Evolutionary conservation across 92 coral and sea anemone genomes (phyloP).

Genomic region (Paragorgia papillata): DNA sequence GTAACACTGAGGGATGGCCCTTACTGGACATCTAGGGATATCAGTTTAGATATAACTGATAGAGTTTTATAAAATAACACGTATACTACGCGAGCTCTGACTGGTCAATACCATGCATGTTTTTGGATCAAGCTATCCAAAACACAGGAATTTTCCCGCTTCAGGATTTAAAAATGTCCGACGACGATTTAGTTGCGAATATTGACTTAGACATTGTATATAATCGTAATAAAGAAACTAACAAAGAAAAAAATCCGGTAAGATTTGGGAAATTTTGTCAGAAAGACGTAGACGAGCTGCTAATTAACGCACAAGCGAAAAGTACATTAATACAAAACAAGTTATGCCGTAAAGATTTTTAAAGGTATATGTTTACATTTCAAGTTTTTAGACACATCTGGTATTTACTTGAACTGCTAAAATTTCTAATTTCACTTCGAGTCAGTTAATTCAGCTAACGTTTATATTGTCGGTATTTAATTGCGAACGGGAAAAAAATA

Average conservation of each 20-base stretch:
- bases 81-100: constrained; percentile 34
- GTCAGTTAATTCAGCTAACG: not conserved
- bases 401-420: no score
- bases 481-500: not conserved
- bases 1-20: no score
- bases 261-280: constrained; percentile 29
- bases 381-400: not conserved
- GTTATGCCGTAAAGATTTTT: constrained; percentile 19
- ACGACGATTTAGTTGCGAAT: constrained; percentile 27
- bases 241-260: constrained; percentile 14
- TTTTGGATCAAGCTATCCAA: constrained; percentile 40
- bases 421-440: not conserved
- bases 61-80: constrained; percentile 44
- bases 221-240: constrained; percentile 10
- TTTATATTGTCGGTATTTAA: not conserved
- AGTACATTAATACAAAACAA: constrained; percentile 11
- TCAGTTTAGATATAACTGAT: no score
- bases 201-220: constrained; percentile 19
- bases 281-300: constrained; percentile 22
- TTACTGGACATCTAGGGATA: no score
- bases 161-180: constrained; percentile 4
- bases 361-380: constrained; percentile 15
- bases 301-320: constrained; percentile 20
- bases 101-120: constrained; percentile 32
- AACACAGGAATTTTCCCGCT: constrained; percentile 3